Percentiles rank a stretch among this genome's conserved stretches.
These are phyloP conservation scores for Mormyrus lacerda DNA, from an alignment of 2,113 vertebrate genomes.

Conservation along the genomic window DNA sequence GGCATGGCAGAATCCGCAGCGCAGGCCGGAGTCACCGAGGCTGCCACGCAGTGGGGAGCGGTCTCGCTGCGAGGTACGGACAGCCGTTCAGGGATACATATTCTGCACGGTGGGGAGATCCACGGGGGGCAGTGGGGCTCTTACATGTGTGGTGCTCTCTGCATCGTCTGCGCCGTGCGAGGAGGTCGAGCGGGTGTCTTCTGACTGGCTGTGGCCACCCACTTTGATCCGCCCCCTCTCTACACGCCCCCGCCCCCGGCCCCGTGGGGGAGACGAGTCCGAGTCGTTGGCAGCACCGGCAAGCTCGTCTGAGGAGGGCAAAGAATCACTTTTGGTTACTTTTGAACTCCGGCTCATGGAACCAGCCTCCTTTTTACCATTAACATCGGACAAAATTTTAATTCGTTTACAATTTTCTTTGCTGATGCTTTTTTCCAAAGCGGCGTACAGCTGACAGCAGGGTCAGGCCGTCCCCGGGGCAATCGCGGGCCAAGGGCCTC, in stretches of 20 bases:
- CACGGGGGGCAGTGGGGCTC: conserved; percentile 20
- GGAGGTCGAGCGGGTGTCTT: conserved; percentile 87
- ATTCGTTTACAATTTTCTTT: neutral
- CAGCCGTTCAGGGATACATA: conserved; percentile 26
- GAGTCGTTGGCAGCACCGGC: conserved; percentile 80
- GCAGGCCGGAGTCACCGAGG: conserved; percentile 83
- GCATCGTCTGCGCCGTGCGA: conserved; percentile 89
- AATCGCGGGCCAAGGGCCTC: no score
- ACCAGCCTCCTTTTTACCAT: neutral
- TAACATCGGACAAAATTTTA: neutral
- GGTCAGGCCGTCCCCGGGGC: neutral
- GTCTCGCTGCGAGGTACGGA: conserved; percentile 68
- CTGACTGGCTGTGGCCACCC: conserved; percentile 77
- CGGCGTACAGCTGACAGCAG: no score
- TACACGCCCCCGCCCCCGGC: conserved; percentile 80
- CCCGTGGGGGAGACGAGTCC: conserved; percentile 80
- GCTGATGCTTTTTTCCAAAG: neutral
- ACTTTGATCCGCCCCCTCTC: conserved; percentile 80
- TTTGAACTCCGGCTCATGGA: neutral
- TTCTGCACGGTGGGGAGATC: neutral
- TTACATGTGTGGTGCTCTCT: conserved; percentile 92
- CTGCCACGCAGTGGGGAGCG: conserved; percentile 88
- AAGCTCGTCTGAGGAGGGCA: conserved; percentile 66
- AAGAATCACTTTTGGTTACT: neutral
- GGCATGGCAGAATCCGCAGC: conserved; percentile 96